Base-by-base conservation (phyloP, 2,797 vertebrate species). In the Microcaecilia unicolor region DNA sequence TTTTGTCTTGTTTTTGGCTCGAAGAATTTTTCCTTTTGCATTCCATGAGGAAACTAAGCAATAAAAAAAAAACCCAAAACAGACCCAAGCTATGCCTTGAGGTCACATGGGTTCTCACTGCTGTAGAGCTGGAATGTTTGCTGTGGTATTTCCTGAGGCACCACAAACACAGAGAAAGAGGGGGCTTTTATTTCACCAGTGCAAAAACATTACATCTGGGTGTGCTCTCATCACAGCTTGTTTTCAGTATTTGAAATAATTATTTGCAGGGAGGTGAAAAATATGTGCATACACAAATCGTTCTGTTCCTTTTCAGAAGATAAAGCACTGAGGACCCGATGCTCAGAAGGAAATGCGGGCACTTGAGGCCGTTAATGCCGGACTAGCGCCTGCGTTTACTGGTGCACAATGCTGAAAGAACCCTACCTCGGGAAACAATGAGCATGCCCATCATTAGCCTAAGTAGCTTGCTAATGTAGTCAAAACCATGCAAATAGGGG, bases 81-180 rank as follows among this genome's bases (percentile, higher is more conserved):
- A n/a, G n/a, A n/a, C n/a, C n/a, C n/a, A n/a, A n/a, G n/a, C n/a
- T n/a, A n/a, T 80, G 73, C 73, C 72, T 74, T 61, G 20, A 41
- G 34, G 75, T 84, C 83, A 81, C 44, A 50, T 82, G 84, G 51
- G 37, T 22, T 36, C 15, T n/a, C 39, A 2, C 58, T 59, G 69
- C 76, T 58, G 69, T 71, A 66, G 75, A 74, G 73, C 67, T 70
- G 70, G 75, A 66, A 64, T 78, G 81, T 74, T 74, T 72, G 72
- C 83, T 58, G 25, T 80, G 81, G 83, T 80, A 86, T 89, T 89
- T 88, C 83, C 81, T 79, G 81, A 78, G 69, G 64, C 69, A 82
- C 70, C 41, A 54, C 78, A 85, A 85, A 85, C 78, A 82, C 25
- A 20, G 20, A 34, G 31, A 31, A 35, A 28, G 35, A 57, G 40